phyloP scores from a whole-genome alignment of 92 coral and sea anemone genomes.

The Isaurus tuberculatus region DNA sequence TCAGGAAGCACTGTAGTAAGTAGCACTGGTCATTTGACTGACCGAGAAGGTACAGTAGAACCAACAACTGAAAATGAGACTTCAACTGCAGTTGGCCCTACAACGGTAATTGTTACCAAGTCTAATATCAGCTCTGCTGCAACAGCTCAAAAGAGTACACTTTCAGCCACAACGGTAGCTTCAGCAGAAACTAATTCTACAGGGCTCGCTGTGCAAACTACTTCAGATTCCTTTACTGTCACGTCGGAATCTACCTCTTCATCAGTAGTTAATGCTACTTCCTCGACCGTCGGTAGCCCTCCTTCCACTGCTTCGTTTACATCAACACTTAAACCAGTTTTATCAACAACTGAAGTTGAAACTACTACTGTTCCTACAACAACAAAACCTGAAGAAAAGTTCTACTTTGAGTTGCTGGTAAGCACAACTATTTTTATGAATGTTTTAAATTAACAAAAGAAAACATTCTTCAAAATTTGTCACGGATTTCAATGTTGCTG shows the following conservation, averaged over 20 bases:
- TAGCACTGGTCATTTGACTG: not conserved
- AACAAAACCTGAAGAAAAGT: not conserved
- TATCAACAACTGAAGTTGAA: not conserved
- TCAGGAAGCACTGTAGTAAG: not conserved
- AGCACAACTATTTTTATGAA: not conserved
- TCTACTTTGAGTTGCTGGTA: slow-evolving; percentile 17
- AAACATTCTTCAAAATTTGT: not conserved
- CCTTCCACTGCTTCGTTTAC: not conserved
- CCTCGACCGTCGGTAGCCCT: not conserved
- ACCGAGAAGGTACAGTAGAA: not conserved
- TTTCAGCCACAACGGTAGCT: not conserved
- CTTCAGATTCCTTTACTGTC: not conserved
- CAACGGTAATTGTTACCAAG: not conserved
- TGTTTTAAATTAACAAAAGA: not conserved
- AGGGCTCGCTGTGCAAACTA: not conserved
- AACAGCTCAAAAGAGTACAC: not conserved
- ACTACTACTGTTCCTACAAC: slow-evolving; percentile 8
- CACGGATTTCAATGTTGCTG: too few relatives aligned
- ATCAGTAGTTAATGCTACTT: not conserved
- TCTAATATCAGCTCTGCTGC: not conserved
- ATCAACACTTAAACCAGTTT: not conserved
- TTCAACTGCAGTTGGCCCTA: not conserved
- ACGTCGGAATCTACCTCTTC: not conserved
- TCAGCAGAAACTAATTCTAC: not conserved
- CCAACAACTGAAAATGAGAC: not conserved